These are phyloP conservation scores for Megastigmus dorsalis DNA, from an alignment of 2,888 invertebrate species.

Conservation along the genomic window DNA sequence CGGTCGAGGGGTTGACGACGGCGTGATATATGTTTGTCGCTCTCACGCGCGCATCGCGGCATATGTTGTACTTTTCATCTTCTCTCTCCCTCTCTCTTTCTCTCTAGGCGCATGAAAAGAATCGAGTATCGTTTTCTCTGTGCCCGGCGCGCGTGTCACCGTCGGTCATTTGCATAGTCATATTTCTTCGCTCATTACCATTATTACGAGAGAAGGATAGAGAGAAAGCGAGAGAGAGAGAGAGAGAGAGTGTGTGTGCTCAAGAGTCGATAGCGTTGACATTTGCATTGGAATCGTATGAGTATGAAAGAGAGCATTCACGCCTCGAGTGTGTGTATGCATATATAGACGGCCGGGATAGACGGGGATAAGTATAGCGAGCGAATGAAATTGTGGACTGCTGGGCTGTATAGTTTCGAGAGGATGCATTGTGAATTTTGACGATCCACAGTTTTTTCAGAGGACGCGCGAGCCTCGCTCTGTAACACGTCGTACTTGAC, in stretches of 20 bases:
- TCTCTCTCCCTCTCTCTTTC: background rate
- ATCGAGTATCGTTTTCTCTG: constrained; percentile 18
- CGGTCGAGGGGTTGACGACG: constrained; percentile 65
- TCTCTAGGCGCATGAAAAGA: background rate
- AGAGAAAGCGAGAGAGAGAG: background rate
- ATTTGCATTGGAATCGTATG: constrained; percentile 69
- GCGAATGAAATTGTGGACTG: background rate
- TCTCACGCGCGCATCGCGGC: constrained; percentile 36
- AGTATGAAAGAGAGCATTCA: constrained; percentile 71
- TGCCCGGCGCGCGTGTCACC: constrained; percentile 50
- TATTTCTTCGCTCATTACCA: constrained; percentile 72
- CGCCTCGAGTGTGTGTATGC: constrained; percentile 64
- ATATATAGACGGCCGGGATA: no score
- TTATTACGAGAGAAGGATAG: constrained; percentile 63
- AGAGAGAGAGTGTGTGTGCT: constrained; percentile 31
- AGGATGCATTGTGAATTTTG: background rate
- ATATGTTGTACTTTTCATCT: constrained; percentile 57
- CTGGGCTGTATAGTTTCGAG: no score
- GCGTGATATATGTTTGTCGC: constrained; percentile 63
- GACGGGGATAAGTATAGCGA: background rate
- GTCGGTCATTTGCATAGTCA: constrained; percentile 65
- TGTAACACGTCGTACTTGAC: background rate
- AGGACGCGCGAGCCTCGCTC: background rate
- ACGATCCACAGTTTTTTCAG: no score
- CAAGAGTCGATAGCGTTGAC: constrained; percentile 59